Base-by-base conservation (phyloP, 1,140 invertebrate species). In the Pseudomyrmex flavicornis region DNA sequence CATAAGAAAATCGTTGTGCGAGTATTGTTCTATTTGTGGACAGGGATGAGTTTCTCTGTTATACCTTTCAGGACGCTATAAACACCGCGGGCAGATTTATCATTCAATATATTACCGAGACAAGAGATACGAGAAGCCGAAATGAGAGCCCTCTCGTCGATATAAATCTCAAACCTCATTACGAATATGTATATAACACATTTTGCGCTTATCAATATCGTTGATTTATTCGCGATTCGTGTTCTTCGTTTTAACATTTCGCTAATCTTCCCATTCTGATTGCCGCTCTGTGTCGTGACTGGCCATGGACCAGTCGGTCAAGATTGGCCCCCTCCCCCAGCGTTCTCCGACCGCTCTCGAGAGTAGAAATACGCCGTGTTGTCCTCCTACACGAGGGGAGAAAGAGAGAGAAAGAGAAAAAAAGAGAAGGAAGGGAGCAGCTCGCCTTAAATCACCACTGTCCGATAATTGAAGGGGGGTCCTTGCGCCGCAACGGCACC, bases 401-500 rank as follows among this genome's bases (percentile, higher is more conserved):
- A 35, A 35, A 35, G 35, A 35, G 5, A 35, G 35, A 35, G 35
- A 35, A 5, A 35, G 5, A 35, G 4, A 35, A 26, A 26, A 26
- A 26, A 26, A 26, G 35, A 35, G 35, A 0, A 7, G 0, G 35
- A 35, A 35, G 35, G 35, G 35, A 35, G 85, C 75, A 72, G 87
- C 80, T 88, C 90, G 85, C 85, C 90, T 91, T 91, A 91, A 92
- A 92, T 92, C 90, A 91, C 88, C 86, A 84, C 74, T 72, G 82
- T 85, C 83, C 87, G 89, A 91, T 92, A 91, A 92, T 91, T 91
- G 89, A 90, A 88, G 90, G 89, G 90, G 90, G 88, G 90, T 89
- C 86, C 86, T 91, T 91, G 88, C 85, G 76, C 82, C 84, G 82
- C 88, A 89, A 90, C 91, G 86, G 90, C 92, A 90, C 88, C 91